phyloP scores from a whole-genome alignment of 2,888 invertebrate species.

The Ephialtes manifestator region DNA sequence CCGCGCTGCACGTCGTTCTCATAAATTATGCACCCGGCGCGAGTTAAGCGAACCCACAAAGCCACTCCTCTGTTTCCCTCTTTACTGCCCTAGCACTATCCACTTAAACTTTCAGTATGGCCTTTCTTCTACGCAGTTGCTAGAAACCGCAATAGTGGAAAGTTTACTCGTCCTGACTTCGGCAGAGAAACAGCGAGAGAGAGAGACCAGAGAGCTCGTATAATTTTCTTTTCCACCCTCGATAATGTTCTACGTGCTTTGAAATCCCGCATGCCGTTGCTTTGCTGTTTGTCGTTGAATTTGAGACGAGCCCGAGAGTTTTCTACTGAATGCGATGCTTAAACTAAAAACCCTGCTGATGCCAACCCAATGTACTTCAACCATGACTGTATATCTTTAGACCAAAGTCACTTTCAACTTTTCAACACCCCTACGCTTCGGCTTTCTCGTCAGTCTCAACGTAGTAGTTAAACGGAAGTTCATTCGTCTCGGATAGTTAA shows the following conservation, averaged over 20 bases:
- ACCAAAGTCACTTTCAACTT: conserved; percentile 3
- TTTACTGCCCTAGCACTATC: conserved; percentile 37
- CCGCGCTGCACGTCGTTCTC: conserved; percentile 64
- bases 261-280: neutral
- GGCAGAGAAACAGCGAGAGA: conserved; percentile 54
- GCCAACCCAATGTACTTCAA: neutral
- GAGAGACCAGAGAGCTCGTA: conserved; percentile 22
- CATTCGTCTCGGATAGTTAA: conserved; percentile 31
- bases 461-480: conserved; percentile 28
- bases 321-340: conserved; percentile 1
- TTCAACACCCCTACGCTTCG: neutral
- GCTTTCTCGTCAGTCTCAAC: neutral
- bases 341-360: neutral
- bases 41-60: conserved; percentile 51
- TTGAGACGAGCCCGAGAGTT: conserved; percentile 18
- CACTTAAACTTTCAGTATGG: conserved; percentile 68
- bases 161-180: conserved; percentile 47
- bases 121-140: conserved; percentile 65
- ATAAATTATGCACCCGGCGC: conserved; percentile 68
- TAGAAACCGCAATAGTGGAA: conserved; percentile 58
- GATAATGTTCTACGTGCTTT: conserved; percentile 27
- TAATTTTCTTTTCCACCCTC: conserved; percentile 52
- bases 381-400: neutral
- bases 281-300: conserved; percentile 26
- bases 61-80: conserved; percentile 57